A percentile compares a stretch with the other conserved stretches of the same genome.
These are phyloP conservation scores for Archivesica marissinica DNA, from an alignment of 1,140 invertebrate genomes.

Conservation along the genomic window DNA sequence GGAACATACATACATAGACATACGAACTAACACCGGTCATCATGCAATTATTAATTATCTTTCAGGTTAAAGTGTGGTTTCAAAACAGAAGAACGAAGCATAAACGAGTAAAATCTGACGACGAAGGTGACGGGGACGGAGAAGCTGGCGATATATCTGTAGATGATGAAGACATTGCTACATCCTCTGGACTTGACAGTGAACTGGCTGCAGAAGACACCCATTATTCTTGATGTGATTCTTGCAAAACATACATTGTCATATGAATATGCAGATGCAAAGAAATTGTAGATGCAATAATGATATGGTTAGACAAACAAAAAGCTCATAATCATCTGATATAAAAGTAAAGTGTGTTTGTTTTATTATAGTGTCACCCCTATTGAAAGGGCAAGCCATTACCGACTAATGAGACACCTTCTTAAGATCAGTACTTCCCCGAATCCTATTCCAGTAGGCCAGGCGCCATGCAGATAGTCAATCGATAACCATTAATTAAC, in stretches of 20 bases:
- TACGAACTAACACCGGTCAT: not conserved
- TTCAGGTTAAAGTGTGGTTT: conserved; percentile 97
- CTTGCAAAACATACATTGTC: not conserved
- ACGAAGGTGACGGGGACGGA: conserved; percentile 87
- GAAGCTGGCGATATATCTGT: conserved; percentile 15
- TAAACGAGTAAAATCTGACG: conserved; percentile 97
- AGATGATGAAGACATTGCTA: conserved; percentile 30
- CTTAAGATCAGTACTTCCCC: no score
- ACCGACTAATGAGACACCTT: no score
- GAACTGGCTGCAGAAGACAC: not conserved
- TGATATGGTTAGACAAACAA: no score
- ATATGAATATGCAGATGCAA: no score
- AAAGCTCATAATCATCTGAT: no score
- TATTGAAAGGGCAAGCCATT: no score
- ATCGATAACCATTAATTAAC: no score
- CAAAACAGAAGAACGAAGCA: conserved; percentile 97
- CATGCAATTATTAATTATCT: conserved; percentile 80
- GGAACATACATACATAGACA: not conserved
- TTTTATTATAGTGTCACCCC: no score
- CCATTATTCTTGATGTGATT: not conserved
- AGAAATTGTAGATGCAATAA: no score
- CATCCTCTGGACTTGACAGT: conserved; percentile 23
- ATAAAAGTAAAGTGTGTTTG: no score
- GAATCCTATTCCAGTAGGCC: no score
- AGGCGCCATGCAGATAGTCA: no score